phyloP scores from a whole-genome alignment of 2,797 vertebrate genomes.

The Remorina albescens region DNA sequence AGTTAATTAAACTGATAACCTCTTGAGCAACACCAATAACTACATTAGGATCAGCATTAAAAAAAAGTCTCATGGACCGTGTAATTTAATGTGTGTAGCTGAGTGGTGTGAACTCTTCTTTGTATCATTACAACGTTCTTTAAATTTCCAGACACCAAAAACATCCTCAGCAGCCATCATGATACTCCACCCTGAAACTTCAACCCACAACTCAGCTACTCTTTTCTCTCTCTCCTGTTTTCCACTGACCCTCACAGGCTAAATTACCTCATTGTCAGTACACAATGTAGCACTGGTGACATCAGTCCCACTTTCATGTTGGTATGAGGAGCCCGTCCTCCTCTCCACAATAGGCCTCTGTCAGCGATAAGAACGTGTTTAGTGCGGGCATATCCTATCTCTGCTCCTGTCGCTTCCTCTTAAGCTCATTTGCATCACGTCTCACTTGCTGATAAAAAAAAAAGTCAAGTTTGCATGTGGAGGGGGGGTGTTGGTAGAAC shows the following conservation, averaged over 20 bases:
- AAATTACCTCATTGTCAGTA: constrained; percentile 42
- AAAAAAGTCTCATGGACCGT: not conserved
- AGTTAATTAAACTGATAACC: too few species aligned
- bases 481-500: constrained; percentile 9
- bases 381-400: constrained; percentile 52
- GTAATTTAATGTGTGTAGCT: not conserved
- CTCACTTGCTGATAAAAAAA: constrained; percentile 35
- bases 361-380: constrained; percentile 55
- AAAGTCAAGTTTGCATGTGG: constrained; percentile 58
- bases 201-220: not conserved
- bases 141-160: constrained; percentile 7
- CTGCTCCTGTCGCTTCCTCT: constrained; percentile 60
- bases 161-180: not conserved
- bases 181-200: not conserved
- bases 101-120: not conserved
- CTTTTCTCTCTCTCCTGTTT: not conserved
- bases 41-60: not conserved
- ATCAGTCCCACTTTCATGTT: constrained; percentile 60
- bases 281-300: constrained; percentile 61
- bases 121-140: not conserved
- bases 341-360: constrained; percentile 58
- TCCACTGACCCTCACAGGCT: constrained; percentile 19
- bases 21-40: not conserved
- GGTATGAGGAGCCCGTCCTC: constrained; percentile 35
- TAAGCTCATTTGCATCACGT: constrained; percentile 62